These are phyloP conservation scores for Lymantria dispar DNA, from an alignment of 2,888 invertebrate genomes.

Conservation along the genomic window DNA sequence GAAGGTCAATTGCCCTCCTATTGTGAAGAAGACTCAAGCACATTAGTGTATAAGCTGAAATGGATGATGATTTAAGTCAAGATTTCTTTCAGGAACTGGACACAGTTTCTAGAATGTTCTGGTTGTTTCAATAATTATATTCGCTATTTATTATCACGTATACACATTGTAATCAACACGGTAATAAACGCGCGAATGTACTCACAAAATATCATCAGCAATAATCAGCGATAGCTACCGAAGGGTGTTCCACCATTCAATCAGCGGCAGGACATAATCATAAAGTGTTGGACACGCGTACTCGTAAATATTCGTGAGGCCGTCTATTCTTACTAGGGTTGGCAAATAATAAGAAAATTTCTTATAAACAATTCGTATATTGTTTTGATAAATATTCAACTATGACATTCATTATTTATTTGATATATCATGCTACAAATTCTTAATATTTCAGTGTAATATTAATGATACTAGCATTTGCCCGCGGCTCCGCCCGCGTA, in stretches of 20 bases:
- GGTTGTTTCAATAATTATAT: not conserved
- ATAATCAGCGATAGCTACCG: conserved; percentile 28
- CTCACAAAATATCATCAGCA: conserved; percentile 16
- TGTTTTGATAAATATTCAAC: no score
- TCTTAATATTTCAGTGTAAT: no score
- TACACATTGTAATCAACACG: not conserved
- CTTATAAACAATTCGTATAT: no score
- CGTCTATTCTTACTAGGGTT: conserved; percentile 7
- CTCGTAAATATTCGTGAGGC: conserved; percentile 66
- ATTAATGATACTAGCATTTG: no score
- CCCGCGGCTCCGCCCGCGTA: no score
- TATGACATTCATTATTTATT: no score
- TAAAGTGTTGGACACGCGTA: conserved; percentile 66
- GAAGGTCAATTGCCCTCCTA: no score
- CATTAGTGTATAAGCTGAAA: no score
- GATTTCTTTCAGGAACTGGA: no score
- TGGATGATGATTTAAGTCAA: no score
- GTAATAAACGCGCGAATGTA: conserved; percentile 1
- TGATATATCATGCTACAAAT: no score
- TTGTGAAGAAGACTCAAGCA: no score
- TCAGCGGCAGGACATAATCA: conserved; percentile 77
- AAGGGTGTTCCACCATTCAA: conserved; percentile 76
- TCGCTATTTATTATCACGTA: not conserved
- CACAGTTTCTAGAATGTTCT: not conserved
- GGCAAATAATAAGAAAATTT: not conserved